Evolutionary conservation across 2,113 vertebrate species (phyloP).

Genomic region (Coracopsis vasa): DNA sequence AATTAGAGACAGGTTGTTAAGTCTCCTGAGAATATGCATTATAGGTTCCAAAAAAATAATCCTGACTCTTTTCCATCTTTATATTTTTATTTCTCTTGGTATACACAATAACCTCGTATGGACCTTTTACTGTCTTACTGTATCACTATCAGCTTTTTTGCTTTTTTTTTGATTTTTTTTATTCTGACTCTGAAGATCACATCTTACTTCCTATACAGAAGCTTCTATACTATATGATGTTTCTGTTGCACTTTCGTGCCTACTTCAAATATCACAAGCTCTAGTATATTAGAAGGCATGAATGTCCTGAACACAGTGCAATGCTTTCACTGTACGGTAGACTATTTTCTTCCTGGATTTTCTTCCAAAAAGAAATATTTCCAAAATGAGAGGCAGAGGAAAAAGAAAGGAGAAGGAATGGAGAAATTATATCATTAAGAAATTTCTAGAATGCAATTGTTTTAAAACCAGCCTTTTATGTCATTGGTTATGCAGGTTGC

Average conservation of each 20-base stretch:
- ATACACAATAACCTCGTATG: neutral
- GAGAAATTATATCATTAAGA: neutral
- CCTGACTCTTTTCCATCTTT: neutral
- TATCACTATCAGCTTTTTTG: neutral
- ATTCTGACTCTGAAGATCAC: neutral
- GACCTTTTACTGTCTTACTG: neutral
- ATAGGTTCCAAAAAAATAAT: neutral
- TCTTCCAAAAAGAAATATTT: neutral
- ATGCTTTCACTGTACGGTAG: neutral
- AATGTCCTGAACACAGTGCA: neutral
- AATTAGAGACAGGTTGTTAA: neutral
- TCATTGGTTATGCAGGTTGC: neutral
- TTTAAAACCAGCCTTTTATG: neutral
- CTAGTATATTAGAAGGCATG: neutral
- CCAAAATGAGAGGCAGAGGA: neutral
- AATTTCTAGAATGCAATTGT: neutral
- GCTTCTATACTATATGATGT: neutral
- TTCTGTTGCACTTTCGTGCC: neutral
- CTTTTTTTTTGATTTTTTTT: neutral
- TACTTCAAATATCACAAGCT: neutral
- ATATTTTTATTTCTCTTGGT: neutral
- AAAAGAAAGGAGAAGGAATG: neutral
- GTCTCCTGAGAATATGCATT: neutral
- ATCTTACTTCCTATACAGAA: neutral
- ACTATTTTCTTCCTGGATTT: neutral